phyloP scores from a whole-genome alignment of 2,797 vertebrate genomes.

The Malacoraja senta region DNA sequence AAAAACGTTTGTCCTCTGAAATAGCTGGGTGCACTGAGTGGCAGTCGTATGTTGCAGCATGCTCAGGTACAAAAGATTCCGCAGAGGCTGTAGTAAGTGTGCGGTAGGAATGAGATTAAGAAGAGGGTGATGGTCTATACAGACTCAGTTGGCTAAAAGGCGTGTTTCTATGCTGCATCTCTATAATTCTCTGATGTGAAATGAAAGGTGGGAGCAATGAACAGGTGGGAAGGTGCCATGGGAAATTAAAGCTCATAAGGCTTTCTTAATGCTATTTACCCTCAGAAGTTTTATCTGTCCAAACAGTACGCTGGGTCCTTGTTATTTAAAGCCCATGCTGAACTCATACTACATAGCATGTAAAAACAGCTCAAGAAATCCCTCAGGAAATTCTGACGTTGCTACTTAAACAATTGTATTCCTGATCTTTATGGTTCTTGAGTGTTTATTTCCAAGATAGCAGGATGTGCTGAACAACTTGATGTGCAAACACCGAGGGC shows the following conservation, averaged over 20 bases:
- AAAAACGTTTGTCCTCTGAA: too few species aligned
- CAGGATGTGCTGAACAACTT: neutral
- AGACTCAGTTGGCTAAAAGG: too few species aligned
- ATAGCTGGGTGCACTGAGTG: too few species aligned
- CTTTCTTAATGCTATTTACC: neutral
- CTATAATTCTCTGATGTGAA: too few species aligned
- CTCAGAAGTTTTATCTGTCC: neutral
- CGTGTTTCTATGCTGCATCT: too few species aligned
- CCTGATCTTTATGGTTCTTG: neutral
- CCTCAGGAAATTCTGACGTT: neutral
- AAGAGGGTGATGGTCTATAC: neutral
- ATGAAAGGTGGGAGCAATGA: neutral
- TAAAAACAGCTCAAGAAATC: neutral
- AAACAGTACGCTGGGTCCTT: neutral
- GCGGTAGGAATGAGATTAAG: neutral
- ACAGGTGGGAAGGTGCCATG: too few species aligned
- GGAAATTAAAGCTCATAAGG: neutral
- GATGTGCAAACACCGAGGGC: too few species aligned
- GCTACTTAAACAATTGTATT: too few species aligned
- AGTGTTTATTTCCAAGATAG: neutral
- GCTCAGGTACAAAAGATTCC: too few species aligned
- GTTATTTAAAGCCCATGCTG: neutral
- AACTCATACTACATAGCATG: neutral
- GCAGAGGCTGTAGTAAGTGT: too few species aligned
- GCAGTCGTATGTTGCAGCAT: too few species aligned